A percentile compares a stretch with the other conserved stretches of the same genome.
These are phyloP conservation scores for Drosophila sp. DNA, from an alignment of 1,140 invertebrate species.

Conservation along the genomic window DNA sequence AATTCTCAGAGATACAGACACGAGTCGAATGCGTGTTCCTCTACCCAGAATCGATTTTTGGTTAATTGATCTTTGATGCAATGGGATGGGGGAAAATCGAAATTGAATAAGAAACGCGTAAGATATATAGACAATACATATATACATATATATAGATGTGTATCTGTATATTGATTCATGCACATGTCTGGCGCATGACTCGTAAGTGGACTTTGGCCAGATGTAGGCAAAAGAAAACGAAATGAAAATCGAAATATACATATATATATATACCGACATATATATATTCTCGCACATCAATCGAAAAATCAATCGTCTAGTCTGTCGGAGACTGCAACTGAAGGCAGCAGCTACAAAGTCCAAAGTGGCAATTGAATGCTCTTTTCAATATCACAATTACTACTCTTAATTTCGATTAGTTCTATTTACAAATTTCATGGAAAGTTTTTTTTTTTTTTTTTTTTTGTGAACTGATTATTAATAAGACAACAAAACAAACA, in stretches of 20 bases:
- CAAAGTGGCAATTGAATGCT: slow-evolving; percentile 41
- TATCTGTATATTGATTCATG: slow-evolving; percentile 28
- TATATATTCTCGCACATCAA: slow-evolving; percentile 41
- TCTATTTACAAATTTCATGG: slow-evolving; percentile 46
- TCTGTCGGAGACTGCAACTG: slow-evolving; percentile 43
- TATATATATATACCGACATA: not conserved
- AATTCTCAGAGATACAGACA: slow-evolving; percentile 26
- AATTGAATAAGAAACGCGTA: slow-evolving; percentile 43
- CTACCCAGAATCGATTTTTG: slow-evolving; percentile 15
- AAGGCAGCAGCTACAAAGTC: slow-evolving; percentile 53
- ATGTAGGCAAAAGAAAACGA: slow-evolving; percentile 14
- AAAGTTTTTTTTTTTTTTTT: slow-evolving; percentile 31
- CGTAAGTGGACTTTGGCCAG: slow-evolving; percentile 65
- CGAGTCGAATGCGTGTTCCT: slow-evolving; percentile 59
- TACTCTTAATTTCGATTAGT: slow-evolving; percentile 45
- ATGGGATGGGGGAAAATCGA: slow-evolving; percentile 34
- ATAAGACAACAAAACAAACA: not conserved
- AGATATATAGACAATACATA: slow-evolving; percentile 33
- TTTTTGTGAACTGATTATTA: slow-evolving; percentile 38
- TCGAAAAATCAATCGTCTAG: slow-evolving; percentile 50
- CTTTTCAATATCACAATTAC: slow-evolving; percentile 41
- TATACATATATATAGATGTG: not conserved
- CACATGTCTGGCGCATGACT: slow-evolving; percentile 72
- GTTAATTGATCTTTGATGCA: slow-evolving; percentile 58
- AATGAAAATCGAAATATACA: slow-evolving; percentile 37